Evolutionary conservation across 2,113 vertebrate genomes (phyloP).

Genomic region (Myiopsitta monachus): DNA sequence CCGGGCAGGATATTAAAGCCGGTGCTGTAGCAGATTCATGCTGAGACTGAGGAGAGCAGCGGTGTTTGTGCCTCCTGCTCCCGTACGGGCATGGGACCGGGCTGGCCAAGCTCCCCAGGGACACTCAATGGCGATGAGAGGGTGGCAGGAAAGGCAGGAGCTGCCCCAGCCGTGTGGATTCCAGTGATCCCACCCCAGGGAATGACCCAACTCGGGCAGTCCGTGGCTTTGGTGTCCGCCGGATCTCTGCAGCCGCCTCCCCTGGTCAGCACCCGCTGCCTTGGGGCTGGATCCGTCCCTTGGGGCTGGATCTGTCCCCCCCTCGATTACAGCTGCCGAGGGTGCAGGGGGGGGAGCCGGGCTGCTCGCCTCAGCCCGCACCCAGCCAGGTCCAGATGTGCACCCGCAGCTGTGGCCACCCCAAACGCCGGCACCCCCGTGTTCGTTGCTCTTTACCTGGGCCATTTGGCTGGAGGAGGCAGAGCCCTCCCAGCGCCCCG

Average conservation of each 20-base stretch:
- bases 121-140: background rate
- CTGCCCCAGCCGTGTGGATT: background rate
- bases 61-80: fast-evolving
- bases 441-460: background rate
- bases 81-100: fast-evolving
- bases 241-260: fast-evolving
- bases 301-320: background rate
- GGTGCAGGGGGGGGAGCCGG: fast-evolving
- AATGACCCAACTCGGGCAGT: fast-evolving
- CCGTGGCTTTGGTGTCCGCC: fast-evolving
- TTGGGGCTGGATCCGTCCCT: background rate
- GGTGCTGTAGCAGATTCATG: background rate
- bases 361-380: background rate
- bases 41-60: background rate
- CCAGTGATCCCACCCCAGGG: background rate
- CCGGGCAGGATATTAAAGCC: background rate
- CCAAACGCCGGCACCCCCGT: fast-evolving
- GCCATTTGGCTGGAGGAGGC: background rate
- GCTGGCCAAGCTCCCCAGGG: background rate
- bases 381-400: background rate
- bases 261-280: fast-evolving
- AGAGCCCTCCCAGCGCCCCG: background rate
- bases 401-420: background rate
- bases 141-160: background rate
- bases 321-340: background rate